Evolutionary conservation across 2,113 vertebrate species (phyloP).

Genomic region (Cynocephalus volans): DNA sequence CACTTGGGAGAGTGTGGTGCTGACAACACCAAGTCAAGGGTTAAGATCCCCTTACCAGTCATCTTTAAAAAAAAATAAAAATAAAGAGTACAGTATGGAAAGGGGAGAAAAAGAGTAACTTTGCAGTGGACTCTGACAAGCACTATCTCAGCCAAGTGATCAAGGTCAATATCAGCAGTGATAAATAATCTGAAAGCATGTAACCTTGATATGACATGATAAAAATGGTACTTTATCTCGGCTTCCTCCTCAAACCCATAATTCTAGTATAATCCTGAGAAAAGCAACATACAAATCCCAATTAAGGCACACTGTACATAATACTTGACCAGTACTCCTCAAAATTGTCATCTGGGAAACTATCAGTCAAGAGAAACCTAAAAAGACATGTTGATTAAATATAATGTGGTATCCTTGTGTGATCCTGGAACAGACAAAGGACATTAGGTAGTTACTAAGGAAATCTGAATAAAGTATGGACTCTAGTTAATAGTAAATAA

Average conservation of each 20-base stretch:
- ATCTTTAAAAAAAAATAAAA: no score
- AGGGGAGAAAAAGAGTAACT: background rate
- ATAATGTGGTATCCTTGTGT: background rate
- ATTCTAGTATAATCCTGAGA: background rate
- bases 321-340: background rate
- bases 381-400: background rate
- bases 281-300: background rate
- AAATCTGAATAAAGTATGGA: background rate
- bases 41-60: no score
- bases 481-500: background rate
- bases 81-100: background rate
- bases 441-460: background rate
- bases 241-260: background rate
- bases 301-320: background rate
- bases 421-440: background rate
- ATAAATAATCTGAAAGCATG: no score
- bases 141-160: background rate
- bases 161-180: no score
- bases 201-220: background rate
- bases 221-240: conserved; percentile 9
- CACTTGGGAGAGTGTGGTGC: no score
- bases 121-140: background rate
- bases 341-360: background rate
- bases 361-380: background rate
- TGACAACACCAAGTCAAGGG: no score